Conservation (phyloP, 2,888 invertebrate genomes). For the Lasioglossum marginatum region DNA sequence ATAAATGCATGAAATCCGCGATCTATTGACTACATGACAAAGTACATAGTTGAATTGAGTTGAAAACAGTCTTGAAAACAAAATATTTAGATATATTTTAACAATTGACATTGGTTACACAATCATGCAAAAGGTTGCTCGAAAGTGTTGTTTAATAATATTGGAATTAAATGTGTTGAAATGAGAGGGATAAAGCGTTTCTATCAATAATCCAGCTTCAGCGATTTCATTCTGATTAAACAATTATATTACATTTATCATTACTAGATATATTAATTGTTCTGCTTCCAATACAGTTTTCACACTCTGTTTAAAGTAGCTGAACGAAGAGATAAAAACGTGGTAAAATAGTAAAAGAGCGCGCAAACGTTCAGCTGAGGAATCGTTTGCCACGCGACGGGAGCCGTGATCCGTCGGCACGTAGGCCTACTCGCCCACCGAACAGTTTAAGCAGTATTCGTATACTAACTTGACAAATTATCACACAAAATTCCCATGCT, state of each 20-base stretch:
- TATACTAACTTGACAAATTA: not conserved
- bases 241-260: not conserved
- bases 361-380: slow-evolving; percentile 2
- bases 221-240: not conserved
- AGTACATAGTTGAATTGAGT: not conserved
- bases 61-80: too few relatives aligned
- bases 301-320: not conserved
- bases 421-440: slow-evolving; percentile 52
- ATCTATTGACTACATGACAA: not conserved
- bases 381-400: slow-evolving; percentile 77
- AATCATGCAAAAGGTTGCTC: not conserved
- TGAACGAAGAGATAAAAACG: too few relatives aligned
- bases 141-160: not conserved
- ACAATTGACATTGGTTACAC: not conserved
- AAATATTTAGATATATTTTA: not conserved
- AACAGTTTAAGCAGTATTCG: slow-evolving; percentile 13
- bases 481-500: not conserved
- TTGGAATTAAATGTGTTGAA: not conserved
- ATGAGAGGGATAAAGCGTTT: not conserved
- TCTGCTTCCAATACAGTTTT: not conserved
- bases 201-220: not conserved
- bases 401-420: slow-evolving; percentile 80
- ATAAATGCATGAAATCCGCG: not conserved
- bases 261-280: not conserved
- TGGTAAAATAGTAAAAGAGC: not conserved